phyloP scores from a whole-genome alignment of 2,888 invertebrate genomes.

The Tetragnatha montana region DNA sequence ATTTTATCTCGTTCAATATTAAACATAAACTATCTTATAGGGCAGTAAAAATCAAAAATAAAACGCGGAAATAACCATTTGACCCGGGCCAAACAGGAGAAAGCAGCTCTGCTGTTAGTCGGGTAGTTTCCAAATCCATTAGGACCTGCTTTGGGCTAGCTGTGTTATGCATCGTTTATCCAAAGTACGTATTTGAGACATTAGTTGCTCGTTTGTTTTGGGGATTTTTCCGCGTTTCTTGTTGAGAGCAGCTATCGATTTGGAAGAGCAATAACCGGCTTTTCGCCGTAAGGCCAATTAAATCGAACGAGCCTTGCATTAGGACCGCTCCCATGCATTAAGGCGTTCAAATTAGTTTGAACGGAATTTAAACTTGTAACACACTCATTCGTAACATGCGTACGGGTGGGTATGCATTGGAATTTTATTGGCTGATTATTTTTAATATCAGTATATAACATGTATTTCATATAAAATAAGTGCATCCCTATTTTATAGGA shows the following conservation, averaged over 20 bases:
- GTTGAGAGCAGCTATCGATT: neutral
- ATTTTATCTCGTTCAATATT: conserved; percentile 40
- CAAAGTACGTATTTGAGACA: neutral
- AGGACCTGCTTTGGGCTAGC: neutral
- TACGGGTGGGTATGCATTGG: too few relatives aligned
- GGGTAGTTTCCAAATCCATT: neutral
- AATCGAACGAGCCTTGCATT: too few relatives aligned
- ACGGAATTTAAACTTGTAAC: too few relatives aligned
- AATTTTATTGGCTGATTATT: too few relatives aligned
- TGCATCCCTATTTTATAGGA: too few relatives aligned
- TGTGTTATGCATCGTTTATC: conserved; percentile 1
- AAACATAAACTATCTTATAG: conserved; percentile 40
- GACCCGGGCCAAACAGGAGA: conserved; percentile 4
- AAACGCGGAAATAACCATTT: conserved; percentile 16
- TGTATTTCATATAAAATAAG: too few relatives aligned
- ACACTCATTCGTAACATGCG: too few relatives aligned
- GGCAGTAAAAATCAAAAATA: conserved; percentile 33
- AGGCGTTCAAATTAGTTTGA: too few relatives aligned
- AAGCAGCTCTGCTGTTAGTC: conserved; percentile 6
- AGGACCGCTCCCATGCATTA: too few relatives aligned
- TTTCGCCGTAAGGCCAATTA: too few relatives aligned
- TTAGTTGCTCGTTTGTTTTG: neutral
- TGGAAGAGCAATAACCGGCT: neutral
- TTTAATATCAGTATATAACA: too few relatives aligned
- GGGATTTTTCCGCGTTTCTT: neutral